Evolutionary conservation across 2,888 invertebrate genomes (phyloP), one percentile per base, ranked within the genome.

Genomic region (Macrosoma leucophasiata): DNA sequence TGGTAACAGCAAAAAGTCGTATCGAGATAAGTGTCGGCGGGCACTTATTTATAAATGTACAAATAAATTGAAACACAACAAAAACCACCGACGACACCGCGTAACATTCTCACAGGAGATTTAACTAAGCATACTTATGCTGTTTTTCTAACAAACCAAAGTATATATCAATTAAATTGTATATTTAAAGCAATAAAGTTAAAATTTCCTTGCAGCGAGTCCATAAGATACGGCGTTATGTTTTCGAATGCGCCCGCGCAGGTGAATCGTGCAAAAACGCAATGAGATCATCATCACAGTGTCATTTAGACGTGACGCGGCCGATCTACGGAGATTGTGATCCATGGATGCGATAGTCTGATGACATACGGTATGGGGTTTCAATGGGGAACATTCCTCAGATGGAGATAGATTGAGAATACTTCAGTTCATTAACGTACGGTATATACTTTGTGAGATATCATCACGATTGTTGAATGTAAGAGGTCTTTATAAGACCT

Each of bases 231-330:
- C 13, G 36, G 17, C 41, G 15, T 43, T 54, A 31, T 9, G 32
- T 5, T 19, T 12, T 23, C 8, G 11, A 15, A n/a, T 27, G 36
- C 43, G 41, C 33, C 25, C 13, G 53, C 47, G 58, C 64, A 67
- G 58, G 57, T 55, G 61, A 62, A 49, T 75, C 76, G 76, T 76
- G 78, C 77, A 75, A 76, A 79, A 77, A 76, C 75, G 69, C 67
- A 63, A 65, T 75, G 77, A 77, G 72, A 77, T 78, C 77, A 77
- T 64, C 73, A 60, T 57, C 58, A 50, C 44, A 29, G 40, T 48
- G 53, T 72, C 74, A 62, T 66, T 68, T 58, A 55, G 55, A 66
- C 71, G 68, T 65, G 70, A 71, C 65, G 67, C 51, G 61, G 41
- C 41, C 43, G 55, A 49, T 49, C 41, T 44, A 48, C 23, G 36